Evolutionary conservation across 2,113 vertebrate species (phyloP).

Genomic region (Laticauda colubrina): DNA sequence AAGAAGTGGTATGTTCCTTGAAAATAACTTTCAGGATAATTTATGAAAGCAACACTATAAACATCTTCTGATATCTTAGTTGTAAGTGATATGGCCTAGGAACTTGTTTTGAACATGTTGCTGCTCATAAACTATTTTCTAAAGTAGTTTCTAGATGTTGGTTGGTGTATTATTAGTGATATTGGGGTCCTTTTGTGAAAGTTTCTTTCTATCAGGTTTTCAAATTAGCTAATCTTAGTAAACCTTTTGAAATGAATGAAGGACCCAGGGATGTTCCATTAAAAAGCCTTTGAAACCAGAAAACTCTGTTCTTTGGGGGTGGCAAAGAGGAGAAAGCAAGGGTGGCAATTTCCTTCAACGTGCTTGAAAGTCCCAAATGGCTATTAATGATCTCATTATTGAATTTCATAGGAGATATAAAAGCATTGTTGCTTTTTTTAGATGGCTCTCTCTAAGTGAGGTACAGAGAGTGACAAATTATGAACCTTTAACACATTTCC

Average conservation of each 20-base stretch:
- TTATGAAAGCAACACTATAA: background rate
- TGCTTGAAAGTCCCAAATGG: background rate
- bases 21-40: background rate
- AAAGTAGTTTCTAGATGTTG: background rate
- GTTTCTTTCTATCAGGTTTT: background rate
- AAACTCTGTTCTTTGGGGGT: background rate
- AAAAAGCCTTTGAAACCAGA: conserved; percentile 4
- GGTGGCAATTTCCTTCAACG: background rate
- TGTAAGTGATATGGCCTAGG: background rate
- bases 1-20: background rate
- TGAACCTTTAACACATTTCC: background rate
- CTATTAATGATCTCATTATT: background rate
- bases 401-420: conserved; percentile 13
- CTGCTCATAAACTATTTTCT: background rate
- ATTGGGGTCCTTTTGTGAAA: background rate
- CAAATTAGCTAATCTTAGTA: background rate
- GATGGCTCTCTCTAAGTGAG: background rate
- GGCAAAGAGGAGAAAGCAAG: background rate
- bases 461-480: background rate
- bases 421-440: conserved; percentile 7
- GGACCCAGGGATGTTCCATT: background rate
- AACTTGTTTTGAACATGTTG: background rate
- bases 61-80: background rate
- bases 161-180: background rate
- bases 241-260: conserved; percentile 1